Evolutionary conservation across 2,888 invertebrate species (phyloP).

Genomic region (Aphodius sticticus): DNA sequence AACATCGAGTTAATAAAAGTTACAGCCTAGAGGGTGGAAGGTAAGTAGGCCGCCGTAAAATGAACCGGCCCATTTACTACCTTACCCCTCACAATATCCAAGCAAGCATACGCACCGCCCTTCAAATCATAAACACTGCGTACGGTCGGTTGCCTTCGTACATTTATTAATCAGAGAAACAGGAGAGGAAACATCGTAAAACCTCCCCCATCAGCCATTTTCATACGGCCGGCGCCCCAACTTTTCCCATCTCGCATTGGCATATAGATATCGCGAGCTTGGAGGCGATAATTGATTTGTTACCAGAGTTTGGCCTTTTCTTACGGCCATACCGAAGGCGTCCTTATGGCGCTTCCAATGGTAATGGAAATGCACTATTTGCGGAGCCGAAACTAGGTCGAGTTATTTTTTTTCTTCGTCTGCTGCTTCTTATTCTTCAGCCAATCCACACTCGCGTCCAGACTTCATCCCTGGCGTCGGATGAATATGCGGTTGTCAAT

Average conservation of each 20-base stretch:
- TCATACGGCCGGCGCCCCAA: not conserved
- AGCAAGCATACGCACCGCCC: not conserved
- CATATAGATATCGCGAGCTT: not conserved
- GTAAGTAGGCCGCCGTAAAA: not conserved
- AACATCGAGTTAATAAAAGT: not conserved
- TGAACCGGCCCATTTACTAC: not conserved
- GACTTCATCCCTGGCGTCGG: not conserved
- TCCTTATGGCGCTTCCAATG: not conserved
- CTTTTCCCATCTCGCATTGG: not conserved
- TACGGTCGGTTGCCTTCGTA: not conserved
- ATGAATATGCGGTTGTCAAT: not conserved
- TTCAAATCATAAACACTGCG: not conserved
- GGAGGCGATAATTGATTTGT: conserved; percentile 4
- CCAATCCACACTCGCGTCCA: not conserved
- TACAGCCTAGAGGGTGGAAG: not conserved
- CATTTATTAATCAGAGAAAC: not conserved
- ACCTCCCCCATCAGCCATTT: not conserved
- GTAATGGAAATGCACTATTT: conserved; percentile 4
- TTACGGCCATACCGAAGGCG: not conserved
- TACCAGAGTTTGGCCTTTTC: conserved; percentile 4
- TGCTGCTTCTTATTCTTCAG: not conserved
- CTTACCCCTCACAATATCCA: not conserved
- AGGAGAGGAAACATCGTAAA: not conserved
- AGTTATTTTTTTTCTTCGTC: not conserved
- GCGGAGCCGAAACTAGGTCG: not conserved